Percentiles rank a stretch among this genome's conserved stretches.
Evolutionary conservation across 2,113 vertebrate genomes (phyloP).

Genomic region (Archilochus colubris): DNA sequence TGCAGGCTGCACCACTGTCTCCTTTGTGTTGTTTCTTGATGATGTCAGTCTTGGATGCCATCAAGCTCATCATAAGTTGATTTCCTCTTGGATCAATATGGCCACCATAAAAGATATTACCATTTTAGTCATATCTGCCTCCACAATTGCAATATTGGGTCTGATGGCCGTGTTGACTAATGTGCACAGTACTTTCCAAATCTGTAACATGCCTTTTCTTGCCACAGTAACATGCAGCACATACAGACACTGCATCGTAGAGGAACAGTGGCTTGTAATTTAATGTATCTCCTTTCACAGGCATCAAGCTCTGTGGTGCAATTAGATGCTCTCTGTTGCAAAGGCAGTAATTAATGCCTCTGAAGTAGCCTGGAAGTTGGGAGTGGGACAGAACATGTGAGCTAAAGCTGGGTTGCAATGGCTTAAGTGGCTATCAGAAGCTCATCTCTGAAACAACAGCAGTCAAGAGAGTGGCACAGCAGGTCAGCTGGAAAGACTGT

Average conservation of each 20-base stretch:
- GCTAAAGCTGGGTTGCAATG: neutral
- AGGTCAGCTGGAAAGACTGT: conserved; percentile 24
- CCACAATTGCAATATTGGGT: neutral
- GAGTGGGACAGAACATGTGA: neutral
- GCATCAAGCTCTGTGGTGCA: neutral
- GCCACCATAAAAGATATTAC: neutral
- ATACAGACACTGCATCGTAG: neutral
- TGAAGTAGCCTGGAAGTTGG: neutral
- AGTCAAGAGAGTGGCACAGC: neutral
- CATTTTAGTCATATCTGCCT: neutral
- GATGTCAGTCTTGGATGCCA: neutral
- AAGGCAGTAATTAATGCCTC: conserved; percentile 6
- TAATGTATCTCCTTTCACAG: neutral
- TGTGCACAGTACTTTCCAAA: neutral
- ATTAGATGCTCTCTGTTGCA: conserved; percentile 7
- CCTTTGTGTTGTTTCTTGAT: accelerated
- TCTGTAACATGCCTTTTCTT: conserved; percentile 10
- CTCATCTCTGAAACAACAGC: conserved; percentile 11
- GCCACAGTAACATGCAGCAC: neutral
- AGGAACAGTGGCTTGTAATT: conserved; percentile 11
- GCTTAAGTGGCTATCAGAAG: neutral
- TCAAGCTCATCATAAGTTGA: neutral
- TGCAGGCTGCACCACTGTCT: neutral
- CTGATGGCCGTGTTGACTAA: neutral
- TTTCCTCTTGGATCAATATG: neutral